Conservation (phyloP, 2,888 invertebrate genomes). For the Odontomyia ornata region DNA sequence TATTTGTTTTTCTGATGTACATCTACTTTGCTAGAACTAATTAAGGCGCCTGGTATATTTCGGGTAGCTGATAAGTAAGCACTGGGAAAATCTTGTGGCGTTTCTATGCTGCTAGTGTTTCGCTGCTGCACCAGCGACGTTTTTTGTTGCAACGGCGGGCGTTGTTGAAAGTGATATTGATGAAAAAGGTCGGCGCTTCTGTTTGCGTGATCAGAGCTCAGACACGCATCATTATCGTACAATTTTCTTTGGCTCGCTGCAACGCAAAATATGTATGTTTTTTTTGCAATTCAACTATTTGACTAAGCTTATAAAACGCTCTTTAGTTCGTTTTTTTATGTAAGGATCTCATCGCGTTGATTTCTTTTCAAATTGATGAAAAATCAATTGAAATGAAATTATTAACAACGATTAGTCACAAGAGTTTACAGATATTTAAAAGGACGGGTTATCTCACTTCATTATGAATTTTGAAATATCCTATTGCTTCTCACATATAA, state of each 20-base stretch:
- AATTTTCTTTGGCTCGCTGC: conserved; percentile 50
- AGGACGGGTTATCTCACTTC: too few relatives aligned
- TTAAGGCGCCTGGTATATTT: conserved; percentile 58
- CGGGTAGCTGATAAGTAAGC: conserved; percentile 61
- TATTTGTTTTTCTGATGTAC: conserved; percentile 61
- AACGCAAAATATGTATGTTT: conserved; percentile 49
- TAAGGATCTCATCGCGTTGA: too few relatives aligned
- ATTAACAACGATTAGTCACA: too few relatives aligned
- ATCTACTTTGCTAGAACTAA: conserved; percentile 57
- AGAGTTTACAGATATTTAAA: too few relatives aligned
- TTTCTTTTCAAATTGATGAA: too few relatives aligned
- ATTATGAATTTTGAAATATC: too few relatives aligned
- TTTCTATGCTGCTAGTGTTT: neutral
- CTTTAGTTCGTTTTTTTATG: too few relatives aligned
- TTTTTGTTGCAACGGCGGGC: neutral
- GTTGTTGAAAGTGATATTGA: neutral
- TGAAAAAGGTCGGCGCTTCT: neutral
- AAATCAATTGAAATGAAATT: too few relatives aligned
- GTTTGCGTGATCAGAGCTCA: conserved; percentile 48
- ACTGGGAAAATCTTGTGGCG: conserved; percentile 19
- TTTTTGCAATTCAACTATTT: neutral
- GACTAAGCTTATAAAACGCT: conserved; percentile 4
- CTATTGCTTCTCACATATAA: too few relatives aligned
- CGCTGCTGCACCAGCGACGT: conserved; percentile 41
- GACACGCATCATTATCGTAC: conserved; percentile 47